phyloP scores from a whole-genome alignment of 92 coral and sea anemone species.

The Umimayanthus kanabou region DNA sequence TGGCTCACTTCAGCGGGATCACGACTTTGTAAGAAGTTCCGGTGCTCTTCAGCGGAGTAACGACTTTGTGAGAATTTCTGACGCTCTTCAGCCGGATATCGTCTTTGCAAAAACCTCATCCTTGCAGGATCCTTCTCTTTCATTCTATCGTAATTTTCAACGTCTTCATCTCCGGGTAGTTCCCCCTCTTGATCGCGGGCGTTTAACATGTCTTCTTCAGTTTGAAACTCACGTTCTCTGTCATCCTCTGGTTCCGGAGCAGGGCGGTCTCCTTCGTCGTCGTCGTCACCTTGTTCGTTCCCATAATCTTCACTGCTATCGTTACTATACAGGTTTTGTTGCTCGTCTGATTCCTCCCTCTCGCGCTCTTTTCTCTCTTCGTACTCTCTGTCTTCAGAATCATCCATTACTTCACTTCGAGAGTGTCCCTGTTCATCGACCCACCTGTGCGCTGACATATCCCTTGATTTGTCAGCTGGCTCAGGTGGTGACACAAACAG shows the following conservation, averaged over 20 bases:
- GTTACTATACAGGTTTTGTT: constrained; percentile 28
- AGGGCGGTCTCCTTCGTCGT: constrained; percentile 41
- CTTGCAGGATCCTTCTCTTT: constrained; percentile 4
- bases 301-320: constrained; percentile 61
- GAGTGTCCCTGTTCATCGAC: constrained; percentile 67
- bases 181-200: constrained; percentile 1
- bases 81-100: background rate
- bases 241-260: constrained; percentile 34
- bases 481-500: constrained; percentile 6
- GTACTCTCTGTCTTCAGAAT: constrained; percentile 34
- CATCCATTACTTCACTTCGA: constrained; percentile 72
- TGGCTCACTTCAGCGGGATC: background rate
- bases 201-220: background rate
- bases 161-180: constrained; percentile 18
- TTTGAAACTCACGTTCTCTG: constrained; percentile 34
- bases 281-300: constrained; percentile 52
- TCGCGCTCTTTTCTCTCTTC: constrained; percentile 44
- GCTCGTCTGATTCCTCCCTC: constrained; percentile 38
- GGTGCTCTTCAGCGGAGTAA: background rate
- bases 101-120: constrained; percentile 12
- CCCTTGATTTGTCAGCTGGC: background rate
- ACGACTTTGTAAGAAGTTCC: background rate
- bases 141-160: constrained; percentile 35
- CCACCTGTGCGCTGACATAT: constrained; percentile 52
- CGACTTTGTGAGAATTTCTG: constrained; percentile 3